Base-by-base conservation (phyloP, 2,888 invertebrate species). In the Pristionchus fissidentatus region DNA sequence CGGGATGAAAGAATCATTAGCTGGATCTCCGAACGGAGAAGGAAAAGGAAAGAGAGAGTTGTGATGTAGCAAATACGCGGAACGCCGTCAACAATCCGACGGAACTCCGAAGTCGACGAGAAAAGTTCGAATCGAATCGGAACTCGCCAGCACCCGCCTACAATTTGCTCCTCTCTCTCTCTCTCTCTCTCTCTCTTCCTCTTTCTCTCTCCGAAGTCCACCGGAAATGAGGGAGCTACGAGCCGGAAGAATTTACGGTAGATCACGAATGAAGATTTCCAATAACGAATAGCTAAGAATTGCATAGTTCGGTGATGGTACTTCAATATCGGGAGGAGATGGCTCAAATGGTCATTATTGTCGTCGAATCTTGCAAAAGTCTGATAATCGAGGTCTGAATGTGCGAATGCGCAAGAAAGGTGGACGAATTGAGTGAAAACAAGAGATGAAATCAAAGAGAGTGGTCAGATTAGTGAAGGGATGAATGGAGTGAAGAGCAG, bases 401-500 rank as follows among this genome's bases (percentile, higher is more conserved):
- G n/a, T n/a, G n/a, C n/a, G n/a, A n/a, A n/a, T n/a, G n/a, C n/a
- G n/a, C n/a, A n/a, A n/a, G 26, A 41, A 57, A 26, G 55, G 43
- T 79, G 57, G 57, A 57, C 29, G 22, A n/a, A 26, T 35, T 35
- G 29, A 22, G 29, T n/a, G 57, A 41, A 55, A 41, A 49, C 46
- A 79, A 57, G 41, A 57, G 79, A 55, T 79, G 57, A 79, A 57
- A 79, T 79, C 55, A 57, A 38, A 15, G 57, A 57, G 79, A 79
- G 79, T 38, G 46, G 79, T 22, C 22, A 79, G 79, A 57, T 38
- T 46, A 79, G 55, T 38, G 7, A n/a, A 41, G 22, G 73, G 79
- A 79, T 38, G 52, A 79, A 29, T 35, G 57, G 41, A 15, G 46
- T 7, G n/a, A 29, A 35, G 10, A 7, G 41, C 15, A 29, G 32